Conservation (phyloP, 2,113 vertebrate species). For the Etia nguti region DNA sequence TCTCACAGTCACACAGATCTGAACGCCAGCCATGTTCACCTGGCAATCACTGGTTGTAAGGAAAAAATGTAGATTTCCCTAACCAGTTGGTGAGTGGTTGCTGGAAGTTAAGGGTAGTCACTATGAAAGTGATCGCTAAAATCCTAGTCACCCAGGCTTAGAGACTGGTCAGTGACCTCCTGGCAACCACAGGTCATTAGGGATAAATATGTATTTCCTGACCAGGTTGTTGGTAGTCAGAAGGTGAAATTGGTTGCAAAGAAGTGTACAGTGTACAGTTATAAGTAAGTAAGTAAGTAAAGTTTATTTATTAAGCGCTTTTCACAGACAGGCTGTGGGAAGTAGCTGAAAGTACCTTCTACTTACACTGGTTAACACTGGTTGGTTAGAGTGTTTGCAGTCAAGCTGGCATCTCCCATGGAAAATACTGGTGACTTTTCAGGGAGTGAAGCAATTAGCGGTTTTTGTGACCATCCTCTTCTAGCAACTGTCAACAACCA, state of each 20-base stretch:
- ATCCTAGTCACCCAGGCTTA: neutral
- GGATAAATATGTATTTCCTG: neutral
- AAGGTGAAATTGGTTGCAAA: neutral
- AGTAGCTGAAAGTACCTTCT: neutral
- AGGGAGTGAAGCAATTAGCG: neutral
- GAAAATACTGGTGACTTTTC: neutral
- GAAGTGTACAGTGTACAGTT: neutral
- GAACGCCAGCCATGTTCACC: neutral
- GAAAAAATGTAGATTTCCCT: neutral
- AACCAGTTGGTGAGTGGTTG: neutral
- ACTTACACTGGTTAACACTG: neutral
- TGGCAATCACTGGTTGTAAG: neutral
- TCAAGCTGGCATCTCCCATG: neutral
- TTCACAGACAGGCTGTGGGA: too few relatives aligned
- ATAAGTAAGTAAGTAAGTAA: too few relatives aligned
- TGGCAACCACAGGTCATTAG: neutral
- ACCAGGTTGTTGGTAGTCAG: neutral
- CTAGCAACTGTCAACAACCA: neutral
- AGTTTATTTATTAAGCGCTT: too few relatives aligned
- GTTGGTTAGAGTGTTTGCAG: neutral
- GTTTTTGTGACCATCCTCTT: neutral
- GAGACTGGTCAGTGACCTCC: neutral
- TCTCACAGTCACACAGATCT: neutral
- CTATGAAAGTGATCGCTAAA: neutral
- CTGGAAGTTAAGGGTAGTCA: neutral